phyloP scores from a whole-genome alignment of 2,113 vertebrate genomes.

The Pomatorhinus ruficollis region DNA sequence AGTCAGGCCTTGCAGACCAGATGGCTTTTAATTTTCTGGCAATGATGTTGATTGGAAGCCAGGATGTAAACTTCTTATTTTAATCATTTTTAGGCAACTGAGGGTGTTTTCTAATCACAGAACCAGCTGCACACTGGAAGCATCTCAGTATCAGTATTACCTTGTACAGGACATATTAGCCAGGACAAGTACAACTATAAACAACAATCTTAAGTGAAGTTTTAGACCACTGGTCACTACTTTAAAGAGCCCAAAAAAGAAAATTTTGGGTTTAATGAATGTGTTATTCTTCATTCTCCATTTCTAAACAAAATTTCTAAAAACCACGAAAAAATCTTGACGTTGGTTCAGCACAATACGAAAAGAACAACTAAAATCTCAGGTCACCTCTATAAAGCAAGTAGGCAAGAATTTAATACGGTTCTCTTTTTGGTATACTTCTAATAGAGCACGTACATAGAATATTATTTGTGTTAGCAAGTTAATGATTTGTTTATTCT shows the following conservation, averaged over 20 bases:
- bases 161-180: not conserved
- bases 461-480: not conserved
- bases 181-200: not conserved
- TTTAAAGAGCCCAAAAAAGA: not conserved
- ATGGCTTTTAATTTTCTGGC: constrained; percentile 71
- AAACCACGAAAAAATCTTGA: not conserved
- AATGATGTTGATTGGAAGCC: constrained; percentile 51
- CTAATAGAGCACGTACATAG: not conserved
- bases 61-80: constrained; percentile 52
- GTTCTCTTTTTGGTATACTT: not conserved
- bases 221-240: not conserved
- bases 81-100: constrained; percentile 33
- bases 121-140: not conserved
- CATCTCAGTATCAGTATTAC: not conserved
- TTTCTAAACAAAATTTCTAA: not conserved
- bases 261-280: rapidly evolving
- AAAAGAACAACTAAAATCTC: not conserved
- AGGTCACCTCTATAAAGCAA: not conserved
- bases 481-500: not conserved
- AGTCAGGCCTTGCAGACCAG: constrained; percentile 38
- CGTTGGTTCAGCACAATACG: not conserved
- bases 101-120: constrained; percentile 8
- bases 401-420: not conserved
- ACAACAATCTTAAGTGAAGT: not conserved
- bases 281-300: not conserved